Evolutionary conservation across 2,113 vertebrate species (phyloP).

Genomic region (Perca fluviatilis): DNA sequence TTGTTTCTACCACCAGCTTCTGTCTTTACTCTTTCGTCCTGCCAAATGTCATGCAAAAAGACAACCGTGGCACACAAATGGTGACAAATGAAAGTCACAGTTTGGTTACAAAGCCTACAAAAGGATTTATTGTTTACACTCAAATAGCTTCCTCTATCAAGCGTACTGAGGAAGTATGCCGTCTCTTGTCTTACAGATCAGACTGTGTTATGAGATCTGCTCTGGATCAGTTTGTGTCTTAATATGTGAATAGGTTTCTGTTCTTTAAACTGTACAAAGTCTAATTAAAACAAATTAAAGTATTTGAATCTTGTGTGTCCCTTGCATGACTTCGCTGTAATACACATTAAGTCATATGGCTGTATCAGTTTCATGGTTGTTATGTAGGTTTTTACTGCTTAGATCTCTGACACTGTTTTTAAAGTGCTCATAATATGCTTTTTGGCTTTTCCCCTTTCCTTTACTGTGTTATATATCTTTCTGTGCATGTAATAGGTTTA

Average conservation of each 20-base stretch:
- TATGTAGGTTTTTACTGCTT: neutral
- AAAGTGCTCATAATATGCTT: too few relatives aligned
- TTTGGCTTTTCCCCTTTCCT: too few relatives aligned
- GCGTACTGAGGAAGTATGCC: neutral
- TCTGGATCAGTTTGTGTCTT: neutral
- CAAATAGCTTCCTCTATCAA: neutral
- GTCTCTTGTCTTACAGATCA: neutral
- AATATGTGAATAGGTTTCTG: constrained; percentile 32
- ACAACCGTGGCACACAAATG: neutral
- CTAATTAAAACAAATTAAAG: constrained; percentile 18
- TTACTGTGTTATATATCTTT: too few relatives aligned
- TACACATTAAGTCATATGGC: neutral
- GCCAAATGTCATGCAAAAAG: neutral
- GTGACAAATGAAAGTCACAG: neutral
- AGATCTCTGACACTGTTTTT: neutral
- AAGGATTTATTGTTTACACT: neutral
- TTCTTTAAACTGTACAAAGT: constrained; percentile 31
- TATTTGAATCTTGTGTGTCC: neutral
- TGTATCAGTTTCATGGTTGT: neutral
- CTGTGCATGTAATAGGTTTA: too few relatives aligned
- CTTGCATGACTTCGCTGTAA: neutral
- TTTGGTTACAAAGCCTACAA: neutral
- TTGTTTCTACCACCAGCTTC: neutral
- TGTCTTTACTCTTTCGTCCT: neutral
- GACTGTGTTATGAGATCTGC: neutral